phyloP scores from a whole-genome alignment of 2,113 vertebrate species.

The Charadrius vociferus region DNA sequence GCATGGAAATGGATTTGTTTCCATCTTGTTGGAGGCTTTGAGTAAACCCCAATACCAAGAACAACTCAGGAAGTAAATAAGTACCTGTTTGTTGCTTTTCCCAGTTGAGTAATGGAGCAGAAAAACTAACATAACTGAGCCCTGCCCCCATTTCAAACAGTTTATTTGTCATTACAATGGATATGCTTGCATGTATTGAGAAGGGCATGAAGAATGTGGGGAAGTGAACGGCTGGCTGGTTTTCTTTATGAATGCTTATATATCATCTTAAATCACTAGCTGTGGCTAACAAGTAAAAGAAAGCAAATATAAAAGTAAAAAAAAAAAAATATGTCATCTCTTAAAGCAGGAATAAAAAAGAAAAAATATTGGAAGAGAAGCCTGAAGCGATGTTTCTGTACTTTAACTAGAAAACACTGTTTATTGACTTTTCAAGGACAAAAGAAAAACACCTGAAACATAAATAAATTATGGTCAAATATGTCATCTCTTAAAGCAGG shows the following conservation, averaged over 20 bases:
- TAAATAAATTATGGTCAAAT: not conserved
- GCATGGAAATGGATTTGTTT: not conserved
- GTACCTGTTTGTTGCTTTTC: not conserved
- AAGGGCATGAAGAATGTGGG: not conserved
- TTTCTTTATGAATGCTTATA: not conserved
- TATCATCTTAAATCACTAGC: not conserved
- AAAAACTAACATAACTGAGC: not conserved
- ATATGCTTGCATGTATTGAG: not conserved
- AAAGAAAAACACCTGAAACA: not conserved
- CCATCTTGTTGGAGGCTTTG: not conserved
- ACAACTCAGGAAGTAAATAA: not conserved
- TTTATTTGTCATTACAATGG: not conserved
- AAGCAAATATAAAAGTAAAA: not conserved
- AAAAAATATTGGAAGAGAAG: not conserved
- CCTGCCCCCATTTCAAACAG: not conserved
- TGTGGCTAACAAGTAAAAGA: not conserved
- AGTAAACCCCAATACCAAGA: not conserved
- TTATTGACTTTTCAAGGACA: constrained; percentile 2
- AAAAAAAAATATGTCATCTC: not conserved
- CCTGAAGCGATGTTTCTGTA: not conserved
- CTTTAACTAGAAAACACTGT: not conserved
- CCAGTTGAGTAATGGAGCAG: not conserved
- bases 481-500: not conserved
- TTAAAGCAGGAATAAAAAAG: not conserved
- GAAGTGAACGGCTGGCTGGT: not conserved